phyloP scores from a whole-genome alignment of 2,888 invertebrate species.

The Lasius platythorax region DNA sequence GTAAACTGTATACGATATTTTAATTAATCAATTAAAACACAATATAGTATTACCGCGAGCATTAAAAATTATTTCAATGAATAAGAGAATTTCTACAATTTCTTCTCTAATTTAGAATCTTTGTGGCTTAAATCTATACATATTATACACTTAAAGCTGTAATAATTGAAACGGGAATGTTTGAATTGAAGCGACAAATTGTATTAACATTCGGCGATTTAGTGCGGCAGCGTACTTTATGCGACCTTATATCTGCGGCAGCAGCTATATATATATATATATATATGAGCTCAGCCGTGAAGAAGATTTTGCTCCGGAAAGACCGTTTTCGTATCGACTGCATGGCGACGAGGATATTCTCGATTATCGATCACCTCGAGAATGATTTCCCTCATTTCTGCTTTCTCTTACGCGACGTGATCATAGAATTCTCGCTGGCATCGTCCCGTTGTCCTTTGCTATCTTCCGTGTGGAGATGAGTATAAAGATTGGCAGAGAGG shows the following conservation, averaged over 20 bases:
- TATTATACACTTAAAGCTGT: not conserved
- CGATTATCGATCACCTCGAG: constrained; percentile 51
- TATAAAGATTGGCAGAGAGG: constrained; percentile 7
- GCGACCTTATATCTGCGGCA: constrained; percentile 50
- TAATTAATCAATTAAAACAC: not conserved
- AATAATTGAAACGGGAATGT: not conserved
- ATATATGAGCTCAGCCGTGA: constrained; percentile 52
- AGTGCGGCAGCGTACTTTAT: constrained; percentile 46
- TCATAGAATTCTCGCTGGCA: constrained; percentile 34
- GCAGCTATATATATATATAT: constrained; percentile 27
- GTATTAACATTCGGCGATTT: constrained; percentile 53
- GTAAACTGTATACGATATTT: not conserved
- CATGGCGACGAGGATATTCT: constrained; percentile 21
- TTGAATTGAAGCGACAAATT: constrained; percentile 28
- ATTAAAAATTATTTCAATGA: not conserved
- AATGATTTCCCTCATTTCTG: constrained; percentile 52
- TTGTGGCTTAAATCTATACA: not conserved
- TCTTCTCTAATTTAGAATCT: not conserved
- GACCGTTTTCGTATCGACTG: constrained; percentile 44
- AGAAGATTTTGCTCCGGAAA: constrained; percentile 52
- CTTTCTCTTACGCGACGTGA: not conserved
- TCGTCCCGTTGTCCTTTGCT: constrained; percentile 32
- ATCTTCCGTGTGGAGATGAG: constrained; percentile 23
- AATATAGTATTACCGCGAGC: not conserved
- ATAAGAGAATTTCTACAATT: not conserved